phyloP scores from a whole-genome alignment of 2,113 vertebrate genomes.

The Paramisgurnus dabryanus region DNA sequence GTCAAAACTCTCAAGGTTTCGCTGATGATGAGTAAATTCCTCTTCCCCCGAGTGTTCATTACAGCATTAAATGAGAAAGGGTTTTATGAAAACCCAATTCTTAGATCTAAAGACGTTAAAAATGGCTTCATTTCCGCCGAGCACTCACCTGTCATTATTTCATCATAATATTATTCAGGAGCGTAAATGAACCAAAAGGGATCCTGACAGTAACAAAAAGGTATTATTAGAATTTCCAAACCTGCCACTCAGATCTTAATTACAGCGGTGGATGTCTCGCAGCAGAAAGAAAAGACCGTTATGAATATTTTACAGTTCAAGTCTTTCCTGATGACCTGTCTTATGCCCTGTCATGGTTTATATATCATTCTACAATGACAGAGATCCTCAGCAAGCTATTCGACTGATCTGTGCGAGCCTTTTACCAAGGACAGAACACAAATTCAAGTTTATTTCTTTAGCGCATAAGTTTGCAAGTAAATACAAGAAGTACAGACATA shows the following conservation, averaged over 20 bases:
- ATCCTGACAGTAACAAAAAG: constrained; percentile 41
- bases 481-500: too few species aligned
- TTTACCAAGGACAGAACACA: neutral
- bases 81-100: constrained; percentile 16
- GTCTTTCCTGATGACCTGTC: constrained; percentile 4
- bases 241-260: constrained; percentile 45
- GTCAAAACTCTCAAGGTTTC: constrained; percentile 21
- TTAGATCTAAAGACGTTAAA: constrained; percentile 41
- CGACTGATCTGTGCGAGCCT: too few species aligned
- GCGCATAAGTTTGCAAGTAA: too few species aligned
- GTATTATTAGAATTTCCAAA: constrained; percentile 41
- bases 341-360: constrained; percentile 39
- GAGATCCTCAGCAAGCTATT: neutral
- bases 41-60: constrained; percentile 22
- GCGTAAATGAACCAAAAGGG: constrained; percentile 19
- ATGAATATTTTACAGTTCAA: constrained; percentile 17
- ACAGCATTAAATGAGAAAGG: constrained; percentile 3
- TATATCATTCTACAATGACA: constrained; percentile 11
- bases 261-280: constrained; percentile 16
- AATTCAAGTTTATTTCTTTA: too few species aligned
- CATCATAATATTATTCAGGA: constrained; percentile 39
- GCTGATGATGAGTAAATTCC: constrained; percentile 27
- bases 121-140: neutral
- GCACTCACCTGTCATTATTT: constrained; percentile 39
- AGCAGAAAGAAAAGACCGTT: constrained; percentile 2